Base-by-base conservation (phyloP, 2,797 vertebrate species). In the Pipistrellus pipistrellus region DNA sequence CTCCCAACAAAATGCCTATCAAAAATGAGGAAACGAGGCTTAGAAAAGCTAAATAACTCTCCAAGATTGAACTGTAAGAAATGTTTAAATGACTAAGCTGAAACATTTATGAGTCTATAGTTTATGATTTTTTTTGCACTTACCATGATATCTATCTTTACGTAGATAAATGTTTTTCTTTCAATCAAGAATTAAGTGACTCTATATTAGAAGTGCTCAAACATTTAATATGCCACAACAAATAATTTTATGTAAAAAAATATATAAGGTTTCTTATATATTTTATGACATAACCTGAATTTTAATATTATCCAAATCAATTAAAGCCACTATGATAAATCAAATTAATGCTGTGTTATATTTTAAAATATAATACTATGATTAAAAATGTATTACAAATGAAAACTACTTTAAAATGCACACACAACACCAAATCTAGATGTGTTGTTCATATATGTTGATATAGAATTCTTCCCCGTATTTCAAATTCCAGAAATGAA, bases 401-500 rank as follows among this genome's bases (percentile, higher is more conserved):
- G 88, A 97, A 98, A 97, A 98, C 94, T 85, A 91, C 80, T 97
- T 98, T 97, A 96, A 97, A 98, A 97, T 44, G 44, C 93, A 46
- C 41, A 96, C 81, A 96, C 91, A 97, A 85, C 11, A 81, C 76
- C 96, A 97, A 97, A 78, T 73, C 11, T 53, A 81, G 27, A 11
- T 20, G 8, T 95, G 92, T 94, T 96, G 88, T 97, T 91, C 94
- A 97, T 96, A 91, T 96, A 87, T 98, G 97, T 97, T 97, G 96
- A 98, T 98, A 98, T 72, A 97, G 97, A 98, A 98, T 97, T 96
- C 98, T 98, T 98, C 97, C 96, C 95, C 88, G 93, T 97, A 97
- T 97, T 98, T 98, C 99, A 99, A 98, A 98, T 98, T 96, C 98
- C 99, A 98, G 98, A 98, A 98, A 93, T 93, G 69, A 76, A 97